A percentile compares a stretch with the other conserved stretches of the same genome.
phyloP scores from a whole-genome alignment of 2,113 vertebrate genomes.

The Hymenochirus boettgeri region DNA sequence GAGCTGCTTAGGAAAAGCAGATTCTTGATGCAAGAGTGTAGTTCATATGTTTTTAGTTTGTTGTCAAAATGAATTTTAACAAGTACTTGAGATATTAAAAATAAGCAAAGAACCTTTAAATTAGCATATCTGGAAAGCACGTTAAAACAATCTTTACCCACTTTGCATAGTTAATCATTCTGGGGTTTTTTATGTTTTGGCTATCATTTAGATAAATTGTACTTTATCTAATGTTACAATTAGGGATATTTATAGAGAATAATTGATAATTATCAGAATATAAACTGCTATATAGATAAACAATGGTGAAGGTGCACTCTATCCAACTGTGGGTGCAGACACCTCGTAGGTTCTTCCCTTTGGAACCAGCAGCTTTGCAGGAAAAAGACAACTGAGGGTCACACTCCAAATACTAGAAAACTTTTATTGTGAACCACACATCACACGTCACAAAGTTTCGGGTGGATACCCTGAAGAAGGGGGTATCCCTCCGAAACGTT shows the following conservation, averaged over 20 bases:
- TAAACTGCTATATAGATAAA: no score
- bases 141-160: slow-evolving; percentile 51
- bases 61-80: slow-evolving; percentile 53
- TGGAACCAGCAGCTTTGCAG: no score
- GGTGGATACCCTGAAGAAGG: no score
- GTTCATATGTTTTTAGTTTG: slow-evolving; percentile 50
- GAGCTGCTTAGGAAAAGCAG: slow-evolving; percentile 40
- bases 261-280: slow-evolving; percentile 39
- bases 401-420: no score
- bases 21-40: slow-evolving; percentile 38
- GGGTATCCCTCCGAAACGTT: no score
- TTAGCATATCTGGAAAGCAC: slow-evolving; percentile 57
- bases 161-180: slow-evolving; percentile 54
- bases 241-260: slow-evolving; percentile 57
- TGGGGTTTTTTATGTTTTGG: slow-evolving; percentile 58
- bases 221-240: slow-evolving; percentile 64
- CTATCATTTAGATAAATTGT: slow-evolving; percentile 61
- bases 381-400: no score
- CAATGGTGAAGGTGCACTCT: no score
- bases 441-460: no score
- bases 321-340: no score
- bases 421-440: no score
- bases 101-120: slow-evolving; percentile 46
- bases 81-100: slow-evolving; percentile 54
- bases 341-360: no score